Evolutionary conservation across 2,888 invertebrate species (phyloP), one percentile per base, ranked within the genome.

Genomic region (Crocallis elinguaria): DNA sequence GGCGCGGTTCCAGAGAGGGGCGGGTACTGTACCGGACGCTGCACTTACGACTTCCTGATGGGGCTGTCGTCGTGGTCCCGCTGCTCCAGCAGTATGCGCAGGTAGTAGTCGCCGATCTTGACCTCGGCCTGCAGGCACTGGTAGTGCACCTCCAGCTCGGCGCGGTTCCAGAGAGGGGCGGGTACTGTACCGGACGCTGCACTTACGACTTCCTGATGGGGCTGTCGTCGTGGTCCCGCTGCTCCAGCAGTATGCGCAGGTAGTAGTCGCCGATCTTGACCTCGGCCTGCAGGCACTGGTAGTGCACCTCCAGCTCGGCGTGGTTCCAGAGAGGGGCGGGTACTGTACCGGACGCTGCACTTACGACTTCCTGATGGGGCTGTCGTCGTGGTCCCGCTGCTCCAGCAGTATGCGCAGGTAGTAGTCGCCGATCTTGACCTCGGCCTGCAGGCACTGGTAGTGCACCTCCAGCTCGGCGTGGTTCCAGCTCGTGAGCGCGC

Each of bases 181-280:
- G n/a, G n/a, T n/a, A n/a, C n/a, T n/a, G n/a, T n/a, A n/a, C 8
- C 3, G 1, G 7, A 23, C 7, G 1, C 5, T 23, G n/a, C 46
- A 93, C 97, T 94, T 90, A 98, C 96, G 98, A 97, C 88, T 96
- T 95, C 82, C 97, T 95, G 64, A 98, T 98, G 19, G 97, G 95
- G 78, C 95, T 95, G 85, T 97, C 95, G 62, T 95, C 96, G 79
- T 94, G 94, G 70, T 96, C 96, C 71, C 96, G 95, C 87, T 98
- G 97, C 82, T 99, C 98, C 46, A 99, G 90, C 62, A 99, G 92
- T 72, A 99, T 93, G 66, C 99, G 93, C 64, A 99, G 93, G 84
- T 98, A 99, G 88, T 99, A 99, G 85, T 99, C 99, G 11, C 99
- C 99, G 70, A 99, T 99, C 91, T 97, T 97, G 64, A 99, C 98